These are phyloP conservation scores for Caenorhabditis sp. DNA, from an alignment of 2,888 invertebrate genomes.

Conservation along the genomic window DNA sequence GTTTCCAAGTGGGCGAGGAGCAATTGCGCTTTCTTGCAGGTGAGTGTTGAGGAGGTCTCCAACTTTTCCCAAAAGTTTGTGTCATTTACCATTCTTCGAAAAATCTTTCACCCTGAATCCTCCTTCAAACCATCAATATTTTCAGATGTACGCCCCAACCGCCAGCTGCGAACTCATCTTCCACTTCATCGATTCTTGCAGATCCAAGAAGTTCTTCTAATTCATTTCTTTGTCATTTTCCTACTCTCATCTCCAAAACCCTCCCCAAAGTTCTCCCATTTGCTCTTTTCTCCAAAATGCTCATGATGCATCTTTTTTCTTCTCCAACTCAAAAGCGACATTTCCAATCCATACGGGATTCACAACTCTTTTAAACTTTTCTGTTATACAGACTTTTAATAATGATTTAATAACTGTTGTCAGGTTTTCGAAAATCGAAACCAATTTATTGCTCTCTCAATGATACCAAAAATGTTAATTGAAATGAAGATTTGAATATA, in stretches of 20 bases:
- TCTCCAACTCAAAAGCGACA: constrained; percentile 30
- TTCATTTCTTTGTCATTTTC: too few species aligned
- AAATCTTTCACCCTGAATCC: too few species aligned
- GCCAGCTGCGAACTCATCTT: constrained; percentile 70
- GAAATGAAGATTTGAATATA: not conserved
- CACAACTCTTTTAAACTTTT: not conserved
- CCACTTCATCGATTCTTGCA: constrained; percentile 72
- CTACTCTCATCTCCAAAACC: not conserved
- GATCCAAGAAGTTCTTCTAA: constrained; percentile 66
- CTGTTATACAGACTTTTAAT: constrained; percentile 28
- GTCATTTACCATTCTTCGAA: too few species aligned
- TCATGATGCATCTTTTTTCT: constrained; percentile 40
- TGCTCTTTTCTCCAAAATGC: constrained; percentile 46
- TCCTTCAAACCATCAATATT: not conserved
- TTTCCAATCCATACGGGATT: constrained; percentile 60
- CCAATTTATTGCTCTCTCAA: not conserved
- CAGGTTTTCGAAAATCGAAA: not conserved
- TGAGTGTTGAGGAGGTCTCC: constrained; percentile 2
- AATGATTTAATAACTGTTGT: constrained; percentile 3
- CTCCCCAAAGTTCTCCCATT: constrained; percentile 23
- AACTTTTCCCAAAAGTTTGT: not conserved
- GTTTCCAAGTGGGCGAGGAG: constrained; percentile 67
- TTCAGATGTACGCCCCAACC: constrained; percentile 65
- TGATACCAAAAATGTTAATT: not conserved
- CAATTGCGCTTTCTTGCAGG: constrained; percentile 69